phyloP scores from a whole-genome alignment of 2,888 invertebrate species.

The Sycophila texana region DNA sequence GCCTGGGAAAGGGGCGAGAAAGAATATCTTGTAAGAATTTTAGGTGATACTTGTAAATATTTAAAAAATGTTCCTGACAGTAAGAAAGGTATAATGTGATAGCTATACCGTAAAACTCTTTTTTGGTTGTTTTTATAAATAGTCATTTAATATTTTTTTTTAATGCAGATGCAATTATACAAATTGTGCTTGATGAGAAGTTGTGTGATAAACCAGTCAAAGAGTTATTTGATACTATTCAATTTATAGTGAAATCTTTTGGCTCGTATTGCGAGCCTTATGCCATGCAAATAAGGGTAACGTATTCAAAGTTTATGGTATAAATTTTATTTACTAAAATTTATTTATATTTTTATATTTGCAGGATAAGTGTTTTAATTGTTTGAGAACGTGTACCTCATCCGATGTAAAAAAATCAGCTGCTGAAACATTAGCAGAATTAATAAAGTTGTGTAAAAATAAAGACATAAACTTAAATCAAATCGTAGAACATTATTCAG shows the following conservation, averaged over 20 bases:
- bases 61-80: conserved; percentile 22
- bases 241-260: conserved; percentile 64
- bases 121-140: neutral
- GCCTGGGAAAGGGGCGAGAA: conserved; percentile 10
- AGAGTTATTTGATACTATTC: conserved; percentile 61
- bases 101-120: neutral
- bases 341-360: conserved; percentile 46
- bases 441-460: conserved; percentile 61
- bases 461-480: conserved; percentile 59
- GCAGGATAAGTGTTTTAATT: conserved; percentile 62
- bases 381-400: conserved; percentile 54
- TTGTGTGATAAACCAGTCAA: conserved; percentile 19
- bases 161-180: conserved; percentile 43
- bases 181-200: conserved; percentile 42
- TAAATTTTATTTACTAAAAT: neutral
- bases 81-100: conserved; percentile 4
- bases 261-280: conserved; percentile 59
- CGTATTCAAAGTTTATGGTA: neutral
- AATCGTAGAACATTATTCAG: conserved; percentile 42
- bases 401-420: conserved; percentile 60
- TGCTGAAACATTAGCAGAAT: conserved; percentile 58
- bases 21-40: conserved; percentile 28
- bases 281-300: conserved; percentile 60
- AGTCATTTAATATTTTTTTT: neutral
- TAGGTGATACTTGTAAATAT: conserved; percentile 29